A percentile compares a stretch with the other conserved stretches of the same genome.
Evolutionary conservation across 2,888 invertebrate species (phyloP).

Genomic region (Parnassius orleans): DNA sequence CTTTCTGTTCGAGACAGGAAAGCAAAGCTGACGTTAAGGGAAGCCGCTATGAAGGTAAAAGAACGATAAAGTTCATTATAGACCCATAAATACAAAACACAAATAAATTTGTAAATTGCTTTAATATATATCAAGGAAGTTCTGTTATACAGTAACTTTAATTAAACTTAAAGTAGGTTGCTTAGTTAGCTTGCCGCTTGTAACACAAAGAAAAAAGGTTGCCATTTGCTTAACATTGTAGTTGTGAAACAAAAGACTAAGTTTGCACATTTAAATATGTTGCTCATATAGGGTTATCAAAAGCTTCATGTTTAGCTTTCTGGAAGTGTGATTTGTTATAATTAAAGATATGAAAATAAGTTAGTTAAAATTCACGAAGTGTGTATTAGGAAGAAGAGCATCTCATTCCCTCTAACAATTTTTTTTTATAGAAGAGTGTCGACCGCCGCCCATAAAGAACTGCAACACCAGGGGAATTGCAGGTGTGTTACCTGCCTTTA

Average conservation of each 20-base stretch:
- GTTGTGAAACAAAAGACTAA: conserved; percentile 13
- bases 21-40: background rate
- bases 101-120: conserved; percentile 5
- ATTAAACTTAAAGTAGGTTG: background rate
- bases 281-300: conserved; percentile 6
- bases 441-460: too few species aligned
- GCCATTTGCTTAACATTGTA: background rate
- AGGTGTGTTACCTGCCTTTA: too few species aligned
- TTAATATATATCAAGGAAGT: conserved; percentile 9
- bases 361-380: too few species aligned
- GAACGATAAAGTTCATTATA: background rate
- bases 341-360: too few species aligned
- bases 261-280: conserved; percentile 11
- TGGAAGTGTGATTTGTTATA: too few species aligned
- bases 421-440: too few species aligned
- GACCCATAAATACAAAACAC: background rate
- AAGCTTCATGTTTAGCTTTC: background rate
- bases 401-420: too few species aligned
- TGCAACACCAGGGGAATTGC: too few species aligned
- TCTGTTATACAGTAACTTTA: background rate
- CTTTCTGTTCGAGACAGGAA: background rate
- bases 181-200: background rate
- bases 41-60: conserved; percentile 1
- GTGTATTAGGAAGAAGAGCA: too few species aligned
- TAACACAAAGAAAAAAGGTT: background rate